Percentiles rank a stretch among this genome's conserved stretches.
phyloP scores from a whole-genome alignment of 2,113 vertebrate species.

The Balaeniceps rex region DNA sequence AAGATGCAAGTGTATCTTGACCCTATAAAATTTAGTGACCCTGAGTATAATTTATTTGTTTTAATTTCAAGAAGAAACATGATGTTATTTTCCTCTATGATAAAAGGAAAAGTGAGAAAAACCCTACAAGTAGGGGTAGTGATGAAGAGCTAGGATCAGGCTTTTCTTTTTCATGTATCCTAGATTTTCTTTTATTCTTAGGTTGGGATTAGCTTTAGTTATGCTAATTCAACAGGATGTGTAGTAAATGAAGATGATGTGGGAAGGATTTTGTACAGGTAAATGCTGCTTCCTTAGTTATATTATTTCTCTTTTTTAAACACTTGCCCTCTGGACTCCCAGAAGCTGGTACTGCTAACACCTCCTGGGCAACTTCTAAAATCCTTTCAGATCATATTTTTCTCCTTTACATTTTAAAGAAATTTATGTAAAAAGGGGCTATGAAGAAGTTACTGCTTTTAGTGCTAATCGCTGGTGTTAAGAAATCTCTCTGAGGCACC shows the following conservation, averaged over 20 bases:
- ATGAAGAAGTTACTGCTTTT: not conserved
- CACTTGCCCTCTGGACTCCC: not conserved
- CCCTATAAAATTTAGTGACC: not conserved
- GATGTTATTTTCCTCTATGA: not conserved
- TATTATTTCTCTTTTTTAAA: not conserved
- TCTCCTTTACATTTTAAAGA: not conserved
- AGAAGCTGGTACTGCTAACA: not conserved
- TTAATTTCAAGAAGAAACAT: not conserved
- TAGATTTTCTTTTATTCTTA: conserved; percentile 18
- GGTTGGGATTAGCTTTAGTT: conserved; percentile 85
- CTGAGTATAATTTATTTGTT: not conserved
- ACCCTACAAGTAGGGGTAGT: not conserved
- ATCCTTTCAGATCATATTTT: not conserved
- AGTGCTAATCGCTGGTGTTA: not conserved
- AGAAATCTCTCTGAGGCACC: not conserved
- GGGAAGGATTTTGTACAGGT: conserved; percentile 79
- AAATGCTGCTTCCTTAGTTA: not conserved
- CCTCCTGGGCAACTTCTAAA: not conserved
- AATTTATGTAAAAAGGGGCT: not conserved
- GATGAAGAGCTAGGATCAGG: not conserved
- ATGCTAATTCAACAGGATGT: conserved; percentile 73
- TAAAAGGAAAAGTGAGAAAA: not conserved
- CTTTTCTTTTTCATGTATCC: not conserved
- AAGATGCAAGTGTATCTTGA: not conserved
- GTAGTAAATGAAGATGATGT: conserved; percentile 77